Evolutionary conservation across 2,888 invertebrate genomes (phyloP).

Genomic region (Heliconius ethilla): DNA sequence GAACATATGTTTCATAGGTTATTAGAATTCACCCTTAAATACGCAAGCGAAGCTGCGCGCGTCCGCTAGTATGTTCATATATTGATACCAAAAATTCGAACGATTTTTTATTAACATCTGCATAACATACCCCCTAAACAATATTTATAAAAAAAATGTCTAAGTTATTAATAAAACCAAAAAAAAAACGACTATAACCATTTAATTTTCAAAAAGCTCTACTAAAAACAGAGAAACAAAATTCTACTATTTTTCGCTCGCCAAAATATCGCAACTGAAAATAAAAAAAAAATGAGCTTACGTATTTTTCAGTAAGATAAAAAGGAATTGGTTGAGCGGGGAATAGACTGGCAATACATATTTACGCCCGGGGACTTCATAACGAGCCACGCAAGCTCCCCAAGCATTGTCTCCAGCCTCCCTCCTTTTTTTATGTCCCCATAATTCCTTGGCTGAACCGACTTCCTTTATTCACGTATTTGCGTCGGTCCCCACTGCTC

Average conservation of each 20-base stretch:
- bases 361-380: constrained; percentile 53
- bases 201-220: not conserved
- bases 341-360: constrained; percentile 39
- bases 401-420: constrained; percentile 54
- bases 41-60: too few species aligned
- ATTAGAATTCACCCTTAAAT: too few species aligned
- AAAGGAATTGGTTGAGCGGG: constrained; percentile 33
- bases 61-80: not conserved
- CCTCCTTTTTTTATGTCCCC: constrained; percentile 54
- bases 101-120: too few species aligned
- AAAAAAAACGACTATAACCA: not conserved
- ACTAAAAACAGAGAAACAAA: not conserved
- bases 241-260: not conserved
- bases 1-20: too few species aligned
- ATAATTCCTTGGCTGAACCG: constrained; percentile 59
- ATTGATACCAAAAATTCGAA: too few species aligned
- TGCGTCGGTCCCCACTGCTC: constrained; percentile 61
- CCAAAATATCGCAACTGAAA: not conserved
- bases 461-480: constrained; percentile 62
- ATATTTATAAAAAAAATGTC: too few species aligned
- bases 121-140: too few species aligned
- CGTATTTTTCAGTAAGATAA: constrained; percentile 27
- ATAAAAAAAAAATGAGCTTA: not conserved
- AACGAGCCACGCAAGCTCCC: constrained; percentile 53
- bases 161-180: too few species aligned